A percentile compares a stretch with the other conserved stretches of the same genome.
Conservation (phyloP, 2,113 vertebrate species). For the Tachuris rubrigastra region DNA sequence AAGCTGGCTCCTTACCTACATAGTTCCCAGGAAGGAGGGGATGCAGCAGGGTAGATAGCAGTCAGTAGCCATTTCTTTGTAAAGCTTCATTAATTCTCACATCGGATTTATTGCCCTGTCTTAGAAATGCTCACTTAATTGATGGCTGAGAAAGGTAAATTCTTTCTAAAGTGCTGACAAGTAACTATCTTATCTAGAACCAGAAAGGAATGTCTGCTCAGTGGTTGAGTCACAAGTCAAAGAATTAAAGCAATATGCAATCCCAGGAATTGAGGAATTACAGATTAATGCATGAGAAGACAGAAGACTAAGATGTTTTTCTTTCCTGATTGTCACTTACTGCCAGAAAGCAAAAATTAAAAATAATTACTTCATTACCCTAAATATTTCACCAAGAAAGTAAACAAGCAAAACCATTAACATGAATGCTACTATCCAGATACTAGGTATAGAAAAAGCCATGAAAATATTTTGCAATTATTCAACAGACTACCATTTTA, state of each 20-base stretch:
- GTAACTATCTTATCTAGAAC: background rate
- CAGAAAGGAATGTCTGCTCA: background rate
- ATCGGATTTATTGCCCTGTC: background rate
- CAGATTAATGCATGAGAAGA: background rate
- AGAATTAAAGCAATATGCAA: background rate
- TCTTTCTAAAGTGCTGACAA: conserved; percentile 5
- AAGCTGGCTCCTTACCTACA: background rate
- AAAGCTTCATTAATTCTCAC: background rate
- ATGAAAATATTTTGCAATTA: background rate
- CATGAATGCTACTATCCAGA: background rate
- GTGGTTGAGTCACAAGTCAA: background rate
- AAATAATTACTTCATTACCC: background rate
- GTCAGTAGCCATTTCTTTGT: background rate
- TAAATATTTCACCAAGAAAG: background rate
- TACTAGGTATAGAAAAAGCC: background rate
- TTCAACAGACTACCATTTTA: background rate
- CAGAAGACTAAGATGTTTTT: background rate
- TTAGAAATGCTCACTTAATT: conserved; percentile 13
- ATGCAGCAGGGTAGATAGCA: background rate
- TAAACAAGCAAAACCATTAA: background rate
- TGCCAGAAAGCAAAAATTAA: background rate
- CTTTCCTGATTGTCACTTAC: background rate
- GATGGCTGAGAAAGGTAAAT: background rate
- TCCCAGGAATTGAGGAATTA: background rate
- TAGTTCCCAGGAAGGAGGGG: background rate